Evolutionary conservation across 2,113 vertebrate species (phyloP), one percentile per base, ranked within the genome.

Genomic region (Gasterosteus aculeatus): DNA sequence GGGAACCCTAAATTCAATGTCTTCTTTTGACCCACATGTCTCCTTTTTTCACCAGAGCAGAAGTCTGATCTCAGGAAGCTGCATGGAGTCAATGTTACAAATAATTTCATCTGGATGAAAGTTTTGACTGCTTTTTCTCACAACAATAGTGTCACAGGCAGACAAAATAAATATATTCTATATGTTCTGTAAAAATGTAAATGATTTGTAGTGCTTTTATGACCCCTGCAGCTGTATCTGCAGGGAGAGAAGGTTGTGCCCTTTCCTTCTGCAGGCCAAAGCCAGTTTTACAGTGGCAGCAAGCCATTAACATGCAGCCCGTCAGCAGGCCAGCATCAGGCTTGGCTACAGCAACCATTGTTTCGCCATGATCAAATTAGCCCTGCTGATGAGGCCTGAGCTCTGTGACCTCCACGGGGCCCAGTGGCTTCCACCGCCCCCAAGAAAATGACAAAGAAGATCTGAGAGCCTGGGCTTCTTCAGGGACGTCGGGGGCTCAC

Each of bases 331-430:
- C 69, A 67, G 80, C n/a, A 58, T 66, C 72, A 22, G 66, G 77
- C 78, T 84, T 56, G 22, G 72, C 82, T 72, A 76, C 65, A 33
- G 85, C 70, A 81, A 92, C 94, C 94, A 95, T 97, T 97, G 96
- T 98, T 97, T 95, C 91, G 70, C 93, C 93, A 95, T 96, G 96
- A 97, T 98, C 96, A 97, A 97, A 98, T 98, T 97, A 98, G 95
- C 94, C 95, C 93, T 80, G 92, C 95, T 96, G 95, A 95, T 95
- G 95, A 96, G 96, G 95, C 95, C 95, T 94, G 92, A 91, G 93
- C 95, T 95, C 95, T 94, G 88, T 94, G 96, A 96, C 96, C 96
- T 96, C 88, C 93, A 92, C 92, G 82, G 91, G 10, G 84, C 83
- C 84, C 90, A 93, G 93, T 57, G 58, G 92, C 89, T 92, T 94